A percentile compares a stretch with the other conserved stretches of the same genome.
These are phyloP conservation scores for Hanleya hanleyi DNA, from an alignment of 2,888 invertebrate genomes.

Conservation along the genomic window DNA sequence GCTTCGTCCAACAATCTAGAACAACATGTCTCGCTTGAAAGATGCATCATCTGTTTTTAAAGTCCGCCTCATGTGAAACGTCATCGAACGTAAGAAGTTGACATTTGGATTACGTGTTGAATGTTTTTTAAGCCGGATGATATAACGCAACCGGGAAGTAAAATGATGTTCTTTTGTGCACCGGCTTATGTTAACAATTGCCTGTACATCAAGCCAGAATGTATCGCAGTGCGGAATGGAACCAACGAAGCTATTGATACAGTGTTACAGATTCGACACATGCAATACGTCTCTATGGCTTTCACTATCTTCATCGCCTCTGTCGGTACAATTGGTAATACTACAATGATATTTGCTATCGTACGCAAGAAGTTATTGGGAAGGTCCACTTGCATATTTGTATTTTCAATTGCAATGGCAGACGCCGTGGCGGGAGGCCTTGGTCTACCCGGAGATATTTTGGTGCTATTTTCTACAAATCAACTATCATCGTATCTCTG, in stretches of 20 bases:
- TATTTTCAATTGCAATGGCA: constrained; percentile 60
- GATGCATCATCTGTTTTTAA: too few species aligned
- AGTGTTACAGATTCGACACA: not conserved
- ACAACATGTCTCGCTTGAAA: too few species aligned
- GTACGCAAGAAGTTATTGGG: constrained; percentile 47
- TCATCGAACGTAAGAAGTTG: too few species aligned
- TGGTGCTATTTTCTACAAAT: constrained; percentile 29
- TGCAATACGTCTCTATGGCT: not conserved
- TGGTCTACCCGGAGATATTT: constrained; percentile 47
- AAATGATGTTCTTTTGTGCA: not conserved
- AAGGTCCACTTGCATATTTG: constrained; percentile 59
- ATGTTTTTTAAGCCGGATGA: too few species aligned
- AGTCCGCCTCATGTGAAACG: too few species aligned
- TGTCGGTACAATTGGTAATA: not conserved
- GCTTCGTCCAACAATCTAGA: too few species aligned
- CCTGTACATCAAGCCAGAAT: not conserved
- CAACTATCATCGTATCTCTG: constrained; percentile 47
- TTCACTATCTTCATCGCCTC: not conserved
- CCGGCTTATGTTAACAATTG: not conserved
- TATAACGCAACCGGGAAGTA: too few species aligned
- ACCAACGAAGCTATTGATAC: not conserved
- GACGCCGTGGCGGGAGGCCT: constrained; percentile 49
- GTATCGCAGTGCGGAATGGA: not conserved
- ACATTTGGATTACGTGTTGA: too few species aligned
- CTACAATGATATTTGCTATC: not conserved